Evolutionary conservation across 2,797 vertebrate species (phyloP).

Genomic region (Micrastur ruficollis): DNA sequence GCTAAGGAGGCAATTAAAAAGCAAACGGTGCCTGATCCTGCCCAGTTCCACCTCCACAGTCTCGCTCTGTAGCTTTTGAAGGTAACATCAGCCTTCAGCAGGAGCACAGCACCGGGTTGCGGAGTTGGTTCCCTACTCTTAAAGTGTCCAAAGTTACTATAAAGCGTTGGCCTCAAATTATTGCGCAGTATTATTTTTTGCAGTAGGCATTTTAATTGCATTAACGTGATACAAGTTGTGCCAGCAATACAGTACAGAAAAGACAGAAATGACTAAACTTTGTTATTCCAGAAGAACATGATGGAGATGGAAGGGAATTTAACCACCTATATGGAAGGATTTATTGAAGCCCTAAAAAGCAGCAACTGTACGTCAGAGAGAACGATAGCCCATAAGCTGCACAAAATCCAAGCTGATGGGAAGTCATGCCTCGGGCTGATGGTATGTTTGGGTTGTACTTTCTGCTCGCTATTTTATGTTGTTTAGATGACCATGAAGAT

Average conservation of each 20-base stretch:
- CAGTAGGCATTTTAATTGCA: background rate
- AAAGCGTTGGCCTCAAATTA: background rate
- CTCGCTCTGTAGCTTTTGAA: background rate
- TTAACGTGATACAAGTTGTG: fast-evolving
- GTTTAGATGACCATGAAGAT: fast-evolving
- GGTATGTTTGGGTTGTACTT: background rate
- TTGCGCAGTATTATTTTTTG: background rate
- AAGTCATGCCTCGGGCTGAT: fast-evolving
- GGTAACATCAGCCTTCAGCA: background rate
- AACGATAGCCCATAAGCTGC: fast-evolving
- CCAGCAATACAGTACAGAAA: background rate
- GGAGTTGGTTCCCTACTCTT: background rate
- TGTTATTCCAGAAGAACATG: background rate
- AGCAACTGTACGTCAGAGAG: fast-evolving
- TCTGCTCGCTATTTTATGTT: background rate
- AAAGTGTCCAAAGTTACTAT: background rate
- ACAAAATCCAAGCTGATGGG: fast-evolving
- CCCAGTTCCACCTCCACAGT: background rate
- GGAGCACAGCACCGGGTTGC: background rate
- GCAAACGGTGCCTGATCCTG: background rate
- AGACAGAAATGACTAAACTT: background rate
- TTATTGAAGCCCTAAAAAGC: background rate
- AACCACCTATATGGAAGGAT: background rate
- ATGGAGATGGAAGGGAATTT: fast-evolving
- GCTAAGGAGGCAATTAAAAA: background rate